These are phyloP conservation scores for Aphaenogaster floridana DNA, from an alignment of 1,140 invertebrate genomes.

Conservation along the genomic window DNA sequence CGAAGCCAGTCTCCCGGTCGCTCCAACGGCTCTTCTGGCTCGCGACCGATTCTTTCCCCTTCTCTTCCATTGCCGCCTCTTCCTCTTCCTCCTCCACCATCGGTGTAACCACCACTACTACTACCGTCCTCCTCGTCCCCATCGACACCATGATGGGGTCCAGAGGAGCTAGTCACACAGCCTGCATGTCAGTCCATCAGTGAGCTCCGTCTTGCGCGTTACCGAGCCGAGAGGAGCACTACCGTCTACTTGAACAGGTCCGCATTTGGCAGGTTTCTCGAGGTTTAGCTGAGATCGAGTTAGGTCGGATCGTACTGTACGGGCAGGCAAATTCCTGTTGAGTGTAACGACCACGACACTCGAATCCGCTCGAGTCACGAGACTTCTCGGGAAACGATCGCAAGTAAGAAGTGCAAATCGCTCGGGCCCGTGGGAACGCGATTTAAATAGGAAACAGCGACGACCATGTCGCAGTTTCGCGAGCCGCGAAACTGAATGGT, in stretches of 20 bases:
- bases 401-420: background rate
- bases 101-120: slow-evolving; percentile 38
- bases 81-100: slow-evolving; percentile 41
- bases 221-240: background rate
- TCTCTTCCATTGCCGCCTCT: background rate
- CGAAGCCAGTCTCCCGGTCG: slow-evolving; percentile 30
- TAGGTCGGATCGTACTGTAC: background rate
- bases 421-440: background rate
- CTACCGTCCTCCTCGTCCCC: slow-evolving; percentile 8
- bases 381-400: slow-evolving; percentile 19
- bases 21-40: slow-evolving; percentile 20
- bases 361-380: background rate
- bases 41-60: slow-evolving; percentile 54
- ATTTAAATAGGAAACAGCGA: background rate
- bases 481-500: slow-evolving; percentile 36
- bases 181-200: slow-evolving; percentile 68
- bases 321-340: background rate
- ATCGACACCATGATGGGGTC: slow-evolving; percentile 66
- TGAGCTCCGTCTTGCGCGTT: slow-evolving; percentile 61
- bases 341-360: slow-evolving; percentile 49
- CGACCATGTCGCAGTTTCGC: background rate
- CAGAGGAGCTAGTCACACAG: slow-evolving; percentile 66
- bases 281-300: background rate
- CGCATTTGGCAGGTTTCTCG: background rate
- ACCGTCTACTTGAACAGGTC: background rate